Evolutionary conservation across 2,888 invertebrate species (phyloP), one percentile per base, ranked within the genome.

Genomic region (Eupithecia abbreviata): DNA sequence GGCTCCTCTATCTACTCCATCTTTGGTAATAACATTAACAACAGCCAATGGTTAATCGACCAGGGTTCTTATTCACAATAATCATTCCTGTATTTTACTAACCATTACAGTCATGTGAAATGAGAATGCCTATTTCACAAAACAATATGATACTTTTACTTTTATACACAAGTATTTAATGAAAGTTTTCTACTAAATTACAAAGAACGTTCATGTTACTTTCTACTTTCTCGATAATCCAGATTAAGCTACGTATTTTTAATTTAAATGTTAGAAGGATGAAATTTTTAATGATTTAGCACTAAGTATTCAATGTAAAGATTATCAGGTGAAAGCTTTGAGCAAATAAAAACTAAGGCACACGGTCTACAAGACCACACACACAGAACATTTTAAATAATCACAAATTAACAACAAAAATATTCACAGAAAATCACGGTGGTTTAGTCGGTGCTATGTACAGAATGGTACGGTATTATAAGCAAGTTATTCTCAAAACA

Each of bases 21-120:
- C 94, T 94, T 94, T 94, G 94, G 94, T 94, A 93, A 93, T 91
- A 91, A 92, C 90, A 90, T 92, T 90, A 92, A 91, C 91, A 92
- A 92, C 90, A 90, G 90, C 90, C 86, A 91, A 90, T 88, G 85
- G 88, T 90, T 88, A 86, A 87, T 90, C 88, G 88, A 90, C 87
- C 89, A 89, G 87, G 85, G 87, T 87, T 87, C 85, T 86, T 87
- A 86, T 90, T 87, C 84, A 87, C 88, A 88, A 85, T 88, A 81
- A 81, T 83, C 79, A 82, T 83, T 82, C 86, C 85, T 86, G 86
- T 87, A 87, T 83, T 87, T 83, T 86, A 30, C 72, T 74, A 75
- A 85, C 84, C 81, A 85, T 84, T 83, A 85, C 80, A 18, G 47
- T 10, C 10, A 81, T 79, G 79, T 80, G 75, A 81, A 73, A 71